Conservation (phyloP, 2,888 invertebrate genomes). For the Philereme vetulata region DNA sequence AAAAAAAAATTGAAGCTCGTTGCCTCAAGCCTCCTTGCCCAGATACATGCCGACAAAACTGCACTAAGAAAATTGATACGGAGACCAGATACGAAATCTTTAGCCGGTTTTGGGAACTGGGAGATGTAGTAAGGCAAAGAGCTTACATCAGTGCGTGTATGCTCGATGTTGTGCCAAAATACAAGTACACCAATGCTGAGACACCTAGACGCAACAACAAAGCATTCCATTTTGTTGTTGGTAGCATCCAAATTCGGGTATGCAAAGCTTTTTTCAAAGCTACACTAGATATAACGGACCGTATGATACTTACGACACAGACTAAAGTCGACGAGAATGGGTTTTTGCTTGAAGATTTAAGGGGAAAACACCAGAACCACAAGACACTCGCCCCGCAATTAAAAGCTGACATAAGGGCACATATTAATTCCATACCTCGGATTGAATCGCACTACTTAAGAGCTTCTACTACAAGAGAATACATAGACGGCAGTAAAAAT, state of each 20-base stretch:
- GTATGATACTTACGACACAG: constrained; percentile 13
- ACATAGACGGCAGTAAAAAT: constrained; percentile 45
- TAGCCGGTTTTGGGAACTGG: constrained; percentile 25
- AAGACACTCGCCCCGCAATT: no score
- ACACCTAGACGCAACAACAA: constrained; percentile 20
- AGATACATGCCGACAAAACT: constrained; percentile 3
- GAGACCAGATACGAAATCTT: constrained; percentile 9
- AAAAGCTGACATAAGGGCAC: background rate
- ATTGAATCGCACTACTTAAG: constrained; percentile 19
- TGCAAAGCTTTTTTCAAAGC: constrained; percentile 13
- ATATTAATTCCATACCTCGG: constrained; percentile 24
- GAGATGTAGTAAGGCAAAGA: constrained; percentile 19
- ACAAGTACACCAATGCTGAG: constrained; percentile 26
- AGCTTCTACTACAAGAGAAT: constrained; percentile 27
- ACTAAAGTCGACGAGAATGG: constrained; percentile 1
- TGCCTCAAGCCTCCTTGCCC: constrained; percentile 3
- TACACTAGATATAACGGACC: constrained; percentile 15
- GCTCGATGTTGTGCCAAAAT: constrained; percentile 24
- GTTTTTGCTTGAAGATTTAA: constrained; percentile 19
- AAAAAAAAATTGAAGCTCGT: background rate
- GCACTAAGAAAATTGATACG: constrained; percentile 11
- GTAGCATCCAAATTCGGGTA: constrained; percentile 15
- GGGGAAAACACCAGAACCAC: constrained; percentile 25
- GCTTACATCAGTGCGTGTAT: constrained; percentile 14
- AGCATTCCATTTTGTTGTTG: constrained; percentile 24